Evolutionary conservation across 2,113 vertebrate species (phyloP), one percentile per base, ranked within the genome.

Genomic region (Rousettus leschenaultii): DNA sequence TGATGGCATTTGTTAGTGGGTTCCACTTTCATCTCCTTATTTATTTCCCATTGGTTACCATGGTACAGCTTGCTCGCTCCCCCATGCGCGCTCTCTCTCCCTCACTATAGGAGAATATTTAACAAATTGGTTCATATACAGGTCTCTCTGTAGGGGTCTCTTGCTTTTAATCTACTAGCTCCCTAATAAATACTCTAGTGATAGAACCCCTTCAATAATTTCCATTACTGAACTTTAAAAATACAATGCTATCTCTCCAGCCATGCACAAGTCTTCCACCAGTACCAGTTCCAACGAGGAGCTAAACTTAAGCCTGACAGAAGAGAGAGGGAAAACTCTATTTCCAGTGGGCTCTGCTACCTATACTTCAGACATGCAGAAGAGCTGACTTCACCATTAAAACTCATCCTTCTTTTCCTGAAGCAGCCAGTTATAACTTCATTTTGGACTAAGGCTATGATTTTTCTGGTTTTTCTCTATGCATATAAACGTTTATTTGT

Each of bases 351-450:
- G 61, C 22, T 65, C 35, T 38, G 51, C 43, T 40, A 0, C 45
- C 30, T 30, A 5, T 2, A 51, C 65, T 55, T 12, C 14, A 28
- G 45, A 83, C 85, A 85, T 5, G 7, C 12, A 16, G 55, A 63
- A 24, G 0, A 40, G n/a, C 59, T 66, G 80, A 35, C 48, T 83
- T 28, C n/a, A 66, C 59, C 68, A 53, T 35, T 30, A n/a, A 35
- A 35, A 19, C 30, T 77, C 35, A 77, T 21, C 30, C 19, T 75
- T 55, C 40, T 75, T 85, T 61, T 55, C 84, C 55, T n/a, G 24
- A 82, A 59, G 55, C 77, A 78, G 78, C 48, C 89, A 93, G 86
- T 82, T 91, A 55, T 95, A 78, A 68, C 68, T 91, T 87, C 78
- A 2, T 30, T 63, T 82, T 59, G 61, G 73, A 89, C 57, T 57